Evolutionary conservation across 2,113 vertebrate genomes (phyloP), one percentile per base, ranked within the genome.

Genomic region (Eublepharis macularius): DNA sequence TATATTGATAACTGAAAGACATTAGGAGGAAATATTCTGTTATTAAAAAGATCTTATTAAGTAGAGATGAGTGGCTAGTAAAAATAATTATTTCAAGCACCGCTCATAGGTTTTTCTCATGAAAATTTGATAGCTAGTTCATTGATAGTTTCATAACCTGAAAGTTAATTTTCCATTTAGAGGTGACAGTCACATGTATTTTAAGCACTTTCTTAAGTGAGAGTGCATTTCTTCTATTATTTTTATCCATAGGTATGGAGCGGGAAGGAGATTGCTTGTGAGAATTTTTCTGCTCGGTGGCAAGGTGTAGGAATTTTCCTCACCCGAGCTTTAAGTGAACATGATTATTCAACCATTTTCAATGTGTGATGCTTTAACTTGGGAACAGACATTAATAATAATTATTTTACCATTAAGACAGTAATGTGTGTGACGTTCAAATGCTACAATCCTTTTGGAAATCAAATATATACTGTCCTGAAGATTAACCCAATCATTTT

Each of bases 131-230:
- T 87, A 80, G 7, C 41, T 16, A 32, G 24, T 47, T 57, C 74
- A 83, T 13, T 79, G 74, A 63, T 78, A 65, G 19, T 73, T 80
- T 63, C 84, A 85, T 73, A 79, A 26, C 68, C 41, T 80, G 51
- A 41, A 85, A 85, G 68, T 85, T 85, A 74, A 85, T 80, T 85
- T 80, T 80, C 84, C 41, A 80, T 85, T 85, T 80, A 60, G 41
- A 73, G 54, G 32, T 80, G 68, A 72, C 9, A 73, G 68, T 73
- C 17, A 24, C 41, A 49, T 73, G 41, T 26, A 65, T 85, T 85
- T 80, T 65, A 80, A 80, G 51, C 41, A 72, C 14, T 80, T 19
- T 21, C 13, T 72, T 80, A 73, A 85, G n/a, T 54, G 32, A n/a
- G 3, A 70, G n/a, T 76, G 11, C 47, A 32, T 39, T 76, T n/a